phyloP scores from a whole-genome alignment of 37 sponge, comb jelly and placozoan species.

The Theonella swinhoei region DNA sequence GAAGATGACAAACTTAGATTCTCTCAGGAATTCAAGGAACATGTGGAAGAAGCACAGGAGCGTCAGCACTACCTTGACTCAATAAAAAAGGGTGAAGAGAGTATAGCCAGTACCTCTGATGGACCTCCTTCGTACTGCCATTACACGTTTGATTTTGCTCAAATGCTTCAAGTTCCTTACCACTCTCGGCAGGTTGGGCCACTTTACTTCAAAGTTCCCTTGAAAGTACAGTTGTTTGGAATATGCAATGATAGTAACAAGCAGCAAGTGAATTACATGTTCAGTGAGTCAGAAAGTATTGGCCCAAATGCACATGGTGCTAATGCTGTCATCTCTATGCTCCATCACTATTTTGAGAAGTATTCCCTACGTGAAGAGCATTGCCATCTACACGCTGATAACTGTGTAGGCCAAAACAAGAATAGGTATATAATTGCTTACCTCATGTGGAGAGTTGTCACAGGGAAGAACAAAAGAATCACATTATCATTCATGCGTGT shows the following conservation, averaged over 20 bases:
- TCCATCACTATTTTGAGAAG: constrained; percentile 14
- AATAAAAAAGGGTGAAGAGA: neutral
- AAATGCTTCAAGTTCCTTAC: constrained; percentile 19
- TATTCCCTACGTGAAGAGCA: neutral
- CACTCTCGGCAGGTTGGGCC: constrained; percentile 35
- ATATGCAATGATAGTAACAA: constrained; percentile 11
- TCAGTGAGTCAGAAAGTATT: constrained; percentile 17
- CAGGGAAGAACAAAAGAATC: too few relatives aligned
- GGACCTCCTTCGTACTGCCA: constrained; percentile 2
- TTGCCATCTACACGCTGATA: too few relatives aligned
- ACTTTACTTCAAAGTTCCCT: constrained; percentile 6
- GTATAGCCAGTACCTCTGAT: neutral
- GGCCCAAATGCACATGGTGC: constrained; percentile 23
- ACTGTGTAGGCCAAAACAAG: too few relatives aligned
- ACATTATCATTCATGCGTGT: too few relatives aligned
- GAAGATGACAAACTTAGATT: constrained; percentile 32
- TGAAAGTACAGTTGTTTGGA: constrained; percentile 19
- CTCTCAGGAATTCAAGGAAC: constrained; percentile 11
- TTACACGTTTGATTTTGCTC: constrained; percentile 40
- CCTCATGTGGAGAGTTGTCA: too few relatives aligned
- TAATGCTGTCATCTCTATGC: constrained; percentile 26
- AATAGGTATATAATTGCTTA: too few relatives aligned
- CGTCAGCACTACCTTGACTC: constrained; percentile 15
- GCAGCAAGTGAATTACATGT: constrained; percentile 25
- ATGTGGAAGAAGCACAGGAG: constrained; percentile 16